These are phyloP conservation scores for Scylla paramamosain DNA, from an alignment of 1,140 invertebrate species.

Conservation along the genomic window DNA sequence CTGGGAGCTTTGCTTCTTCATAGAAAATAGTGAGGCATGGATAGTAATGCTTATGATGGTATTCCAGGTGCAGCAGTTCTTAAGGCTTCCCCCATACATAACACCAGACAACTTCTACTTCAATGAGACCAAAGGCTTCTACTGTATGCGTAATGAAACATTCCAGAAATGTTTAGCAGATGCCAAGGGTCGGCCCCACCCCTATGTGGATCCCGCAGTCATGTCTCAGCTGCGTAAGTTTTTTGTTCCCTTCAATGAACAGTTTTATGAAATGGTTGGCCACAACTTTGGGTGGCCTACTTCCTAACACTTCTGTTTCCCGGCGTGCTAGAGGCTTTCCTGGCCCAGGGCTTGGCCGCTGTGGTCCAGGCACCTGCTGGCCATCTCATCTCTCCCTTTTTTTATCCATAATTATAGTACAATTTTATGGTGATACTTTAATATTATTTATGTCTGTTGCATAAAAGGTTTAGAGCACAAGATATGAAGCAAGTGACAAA, in stretches of 20 bases:
- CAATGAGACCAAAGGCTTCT: slow-evolving; percentile 96
- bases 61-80: slow-evolving; percentile 91
- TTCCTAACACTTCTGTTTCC: slow-evolving; percentile 62
- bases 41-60: neutral
- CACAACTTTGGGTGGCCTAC: slow-evolving; percentile 92
- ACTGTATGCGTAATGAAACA: slow-evolving; percentile 86
- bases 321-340: neutral
- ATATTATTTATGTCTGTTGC: slow-evolving; percentile 41
- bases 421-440: slow-evolving; percentile 63
- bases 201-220: slow-evolving; percentile 87
- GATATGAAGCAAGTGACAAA: neutral
- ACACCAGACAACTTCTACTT: slow-evolving; percentile 96
- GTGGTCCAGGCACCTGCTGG: neutral
- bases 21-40: no score
- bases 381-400: neutral
- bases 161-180: slow-evolving; percentile 93
- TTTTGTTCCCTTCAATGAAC: slow-evolving; percentile 94
- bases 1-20: no score
- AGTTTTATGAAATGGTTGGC: slow-evolving; percentile 94
- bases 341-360: neutral
- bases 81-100: slow-evolving; percentile 90
- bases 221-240: slow-evolving; percentile 90
- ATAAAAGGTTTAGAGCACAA: neutral
- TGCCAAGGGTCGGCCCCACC: slow-evolving; percentile 95
- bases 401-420: slow-evolving; percentile 54